Base-by-base conservation (phyloP, 1,140 invertebrate species). In the Coelopa frigida region DNA sequence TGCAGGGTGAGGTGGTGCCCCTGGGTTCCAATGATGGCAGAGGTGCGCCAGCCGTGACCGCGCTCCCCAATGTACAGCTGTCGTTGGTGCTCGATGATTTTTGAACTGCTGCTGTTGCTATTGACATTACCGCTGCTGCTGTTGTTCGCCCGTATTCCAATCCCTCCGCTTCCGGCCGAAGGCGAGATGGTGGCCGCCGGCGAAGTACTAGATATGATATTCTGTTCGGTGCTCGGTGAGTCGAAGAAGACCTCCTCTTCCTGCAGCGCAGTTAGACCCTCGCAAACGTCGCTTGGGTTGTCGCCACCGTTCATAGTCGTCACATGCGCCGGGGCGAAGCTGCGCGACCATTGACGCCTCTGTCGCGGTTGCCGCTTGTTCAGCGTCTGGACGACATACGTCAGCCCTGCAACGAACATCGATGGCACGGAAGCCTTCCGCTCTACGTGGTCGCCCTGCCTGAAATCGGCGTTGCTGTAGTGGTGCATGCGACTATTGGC, bases 341-440 rank as follows among this genome's bases (percentile, higher is more conserved):
- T 79, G 44, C 77, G 62, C 2, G 77, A 78, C 66, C 70, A 73
- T 54, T 74, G 70, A 6, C 58, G 62, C 3, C 69, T 57, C 26
- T 70, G 58, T 14, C 73, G 52, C 12, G 66, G 60, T 45, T 68
- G 64, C 45, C 75, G 72, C 37, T 72, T 70, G 18, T 73, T 75
- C 21, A 79, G 58, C 3, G 76, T 72, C 68, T 77, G 64, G 6
- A 75, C 70, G 21, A 72, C 18, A 24, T 75, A 78, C 20, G 71
- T 72, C 14, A 80, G 40, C 23, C 77, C 76, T 31, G 71, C 68
- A 64, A 77, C 73, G 1, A 78, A 72, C 75, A 80, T 77, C 36
- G 73, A 68, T 8, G 73, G 75, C 0, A 80, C 78, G 2, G 77
- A 76, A 33, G 78, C 75, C 59, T 79, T 79, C 23, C 75, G 59